These are phyloP conservation scores for Muricea muricata DNA, from an alignment of 92 coral and sea anemone species.

Conservation along the genomic window DNA sequence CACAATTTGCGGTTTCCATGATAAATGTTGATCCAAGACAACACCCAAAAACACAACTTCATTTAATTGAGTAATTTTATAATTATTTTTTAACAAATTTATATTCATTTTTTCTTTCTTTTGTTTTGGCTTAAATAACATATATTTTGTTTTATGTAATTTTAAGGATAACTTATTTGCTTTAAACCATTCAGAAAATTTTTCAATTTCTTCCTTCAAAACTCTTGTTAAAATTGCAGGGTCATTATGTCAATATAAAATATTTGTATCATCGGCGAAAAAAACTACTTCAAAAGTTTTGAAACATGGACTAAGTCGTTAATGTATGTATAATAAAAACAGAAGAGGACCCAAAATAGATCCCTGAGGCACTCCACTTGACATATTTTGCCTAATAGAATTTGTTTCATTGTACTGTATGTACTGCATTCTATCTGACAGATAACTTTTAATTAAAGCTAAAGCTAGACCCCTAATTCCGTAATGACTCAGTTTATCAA, in stretches of 20 bases:
- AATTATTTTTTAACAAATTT: too few species aligned
- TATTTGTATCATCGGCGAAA: conserved; percentile 16
- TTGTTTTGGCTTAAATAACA: neutral
- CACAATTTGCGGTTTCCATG: too few species aligned
- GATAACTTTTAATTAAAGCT: neutral
- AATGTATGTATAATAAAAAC: neutral
- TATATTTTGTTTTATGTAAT: neutral
- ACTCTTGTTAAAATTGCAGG: neutral
- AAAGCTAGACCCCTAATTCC: neutral
- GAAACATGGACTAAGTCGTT: neutral
- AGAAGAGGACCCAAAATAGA: neutral
- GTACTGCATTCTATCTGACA: neutral
- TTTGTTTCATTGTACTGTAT: neutral
- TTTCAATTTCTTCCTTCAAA: neutral
- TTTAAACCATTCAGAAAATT: neutral
- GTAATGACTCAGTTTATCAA: neutral
- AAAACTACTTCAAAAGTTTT: neutral
- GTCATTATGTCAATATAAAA: neutral
- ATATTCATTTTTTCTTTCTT: neutral
- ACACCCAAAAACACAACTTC: too few species aligned
- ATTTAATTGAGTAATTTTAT: too few species aligned
- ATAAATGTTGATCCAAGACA: too few species aligned
- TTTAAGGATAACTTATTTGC: too few species aligned
- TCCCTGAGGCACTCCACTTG: conserved; percentile 2
- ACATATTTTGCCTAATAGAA: neutral